A percentile compares a stretch with the other conserved stretches of the same genome.
Conservation (phyloP, 2,113 vertebrate genomes). For the Melanerpes formicivorus region DNA sequence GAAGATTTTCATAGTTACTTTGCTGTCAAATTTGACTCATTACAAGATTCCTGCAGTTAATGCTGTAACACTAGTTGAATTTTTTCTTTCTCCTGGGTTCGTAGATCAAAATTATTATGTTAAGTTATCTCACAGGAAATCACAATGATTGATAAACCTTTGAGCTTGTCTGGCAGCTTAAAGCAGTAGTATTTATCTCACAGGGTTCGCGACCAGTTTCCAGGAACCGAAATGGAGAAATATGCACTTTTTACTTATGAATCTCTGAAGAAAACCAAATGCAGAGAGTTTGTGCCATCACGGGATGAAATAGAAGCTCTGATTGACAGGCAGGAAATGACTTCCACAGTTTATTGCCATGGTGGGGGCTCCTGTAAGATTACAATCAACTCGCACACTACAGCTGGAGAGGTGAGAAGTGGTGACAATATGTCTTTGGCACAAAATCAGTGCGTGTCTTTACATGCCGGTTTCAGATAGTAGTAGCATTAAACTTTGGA, state of each 20-base stretch:
- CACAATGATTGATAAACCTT: neutral
- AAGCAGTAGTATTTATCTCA: slow-evolving; percentile 16
- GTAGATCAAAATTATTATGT: neutral
- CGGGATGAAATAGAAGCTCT: slow-evolving; percentile 92
- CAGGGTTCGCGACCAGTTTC: slow-evolving; percentile 90
- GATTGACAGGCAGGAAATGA: slow-evolving; percentile 91
- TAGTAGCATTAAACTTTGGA: rapidly evolving
- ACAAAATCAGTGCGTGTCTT: neutral
- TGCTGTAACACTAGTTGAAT: neutral
- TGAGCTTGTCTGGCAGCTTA: neutral
- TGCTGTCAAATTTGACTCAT: neutral
- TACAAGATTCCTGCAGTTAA: neutral
- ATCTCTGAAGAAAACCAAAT: slow-evolving; percentile 89
- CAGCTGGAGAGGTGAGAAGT: slow-evolving; percentile 91
- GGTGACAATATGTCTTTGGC: neutral
- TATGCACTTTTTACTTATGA: slow-evolving; percentile 88
- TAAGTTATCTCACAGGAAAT: neutral
- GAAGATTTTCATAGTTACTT: neutral
- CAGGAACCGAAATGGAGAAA: slow-evolving; percentile 90
- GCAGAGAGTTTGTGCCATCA: slow-evolving; percentile 91
- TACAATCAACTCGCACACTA: slow-evolving; percentile 94
- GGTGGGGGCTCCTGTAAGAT: slow-evolving; percentile 98
- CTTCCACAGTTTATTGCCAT: slow-evolving; percentile 92
- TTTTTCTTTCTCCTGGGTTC: neutral
- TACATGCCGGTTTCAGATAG: neutral